Evolutionary conservation across 1,140 invertebrate species (phyloP).

Genomic region (Rhyacophila brunnea): DNA sequence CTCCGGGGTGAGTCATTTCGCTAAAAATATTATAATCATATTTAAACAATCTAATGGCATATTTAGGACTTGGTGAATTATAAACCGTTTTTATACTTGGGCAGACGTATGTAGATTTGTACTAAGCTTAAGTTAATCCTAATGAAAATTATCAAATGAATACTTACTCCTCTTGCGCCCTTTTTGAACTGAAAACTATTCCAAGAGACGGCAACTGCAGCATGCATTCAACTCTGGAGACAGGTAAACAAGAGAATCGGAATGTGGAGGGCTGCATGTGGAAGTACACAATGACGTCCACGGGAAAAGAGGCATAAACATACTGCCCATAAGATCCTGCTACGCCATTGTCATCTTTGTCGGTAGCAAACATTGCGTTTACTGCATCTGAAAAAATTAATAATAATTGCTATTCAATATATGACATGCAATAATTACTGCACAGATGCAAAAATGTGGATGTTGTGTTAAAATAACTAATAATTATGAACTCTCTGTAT

Average conservation of each 20-base stretch:
- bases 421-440: no score
- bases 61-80: no score
- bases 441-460: no score
- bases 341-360: slow-evolving; percentile 40
- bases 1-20: slow-evolving; percentile 61
- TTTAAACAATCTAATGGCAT: no score
- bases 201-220: slow-evolving; percentile 93
- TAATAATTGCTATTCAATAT: no score
- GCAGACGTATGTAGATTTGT: no score
- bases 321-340: slow-evolving; percentile 71
- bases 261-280: slow-evolving; percentile 97
- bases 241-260: slow-evolving; percentile 91
- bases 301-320: slow-evolving; percentile 91
- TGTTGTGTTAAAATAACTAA: no score
- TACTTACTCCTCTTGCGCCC: slow-evolving; percentile 69
- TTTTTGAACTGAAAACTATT: slow-evolving; percentile 88
- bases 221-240: slow-evolving; percentile 94
- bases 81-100: no score
- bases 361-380: slow-evolving; percentile 27
- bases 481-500: no score
- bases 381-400: slow-evolving; percentile 36
- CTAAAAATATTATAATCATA: no score
- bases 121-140: no score
- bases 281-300: slow-evolving; percentile 98
- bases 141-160: no score